Base-by-base conservation (phyloP, 2,888 invertebrate species). In the Eledona agricola region DNA sequence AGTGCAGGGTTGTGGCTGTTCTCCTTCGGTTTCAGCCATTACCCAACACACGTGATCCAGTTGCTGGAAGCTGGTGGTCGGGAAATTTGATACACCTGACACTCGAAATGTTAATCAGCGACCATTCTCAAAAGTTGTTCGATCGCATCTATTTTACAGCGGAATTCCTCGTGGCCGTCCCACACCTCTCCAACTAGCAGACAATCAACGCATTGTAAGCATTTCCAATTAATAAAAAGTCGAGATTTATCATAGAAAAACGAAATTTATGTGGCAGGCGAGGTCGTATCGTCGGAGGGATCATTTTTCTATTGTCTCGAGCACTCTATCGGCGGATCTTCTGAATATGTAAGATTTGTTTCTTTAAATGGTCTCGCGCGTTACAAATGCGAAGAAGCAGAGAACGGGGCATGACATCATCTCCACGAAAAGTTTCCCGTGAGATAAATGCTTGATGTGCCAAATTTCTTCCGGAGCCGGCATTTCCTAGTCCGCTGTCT, bases 291-390 rank as follows among this genome's bases (percentile, higher is more conserved):
- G 13, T 4, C 4, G n/a, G n/a, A 13, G 12, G 31, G 7, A 11
- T 11, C 17, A n/a, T 25, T 34, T 25, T 43, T 32, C 55, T 49
- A 60, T 56, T 58, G 55, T 58, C 54, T 53, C 40, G 32, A 25
- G 40, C 51, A 40, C 50, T 51, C 55, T 55, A 57, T 50, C 56
- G 51, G 49, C 43, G 20, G 40, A 42, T 58, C 55, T 40, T 19
- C 32, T 54, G 51, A 47, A 58, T 51, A 54, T 49, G 53, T 45
- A 53, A 56, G 42, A 29, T 34, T 28, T 20, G 16, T 26, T 38
- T 26, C 38, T 26, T 26, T 22, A 38, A 15, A 38, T 26, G 38
- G 16, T 12, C 37, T n/a, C n/a, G n/a, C 37, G 15, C 10, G 19
- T 11, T 26, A 23, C n/a, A 26, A 17, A 32, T 17, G 7, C 17